Conservation (phyloP, 2,113 vertebrate genomes). For the Brienomyrus longianalis region DNA sequence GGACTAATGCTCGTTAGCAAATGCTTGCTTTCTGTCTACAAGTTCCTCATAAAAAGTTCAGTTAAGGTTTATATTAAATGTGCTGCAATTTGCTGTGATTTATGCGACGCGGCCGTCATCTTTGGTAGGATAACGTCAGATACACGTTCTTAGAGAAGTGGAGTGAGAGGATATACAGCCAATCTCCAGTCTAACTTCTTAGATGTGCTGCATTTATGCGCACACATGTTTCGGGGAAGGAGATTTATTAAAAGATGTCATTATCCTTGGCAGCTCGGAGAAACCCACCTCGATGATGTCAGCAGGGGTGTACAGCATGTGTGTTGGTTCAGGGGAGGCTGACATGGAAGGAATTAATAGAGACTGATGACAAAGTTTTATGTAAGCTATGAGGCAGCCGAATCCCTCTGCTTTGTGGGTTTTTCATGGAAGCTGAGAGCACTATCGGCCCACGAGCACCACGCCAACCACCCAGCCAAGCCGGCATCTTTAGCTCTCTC, state of each 20-base stretch:
- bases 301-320: background rate
- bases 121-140: background rate
- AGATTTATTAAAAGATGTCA: background rate
- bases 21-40: background rate
- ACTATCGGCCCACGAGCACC: background rate
- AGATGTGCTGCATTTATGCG: background rate
- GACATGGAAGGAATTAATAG: background rate
- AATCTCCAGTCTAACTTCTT: background rate
- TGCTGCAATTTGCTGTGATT: background rate
- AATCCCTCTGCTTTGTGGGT: constrained; percentile 3
- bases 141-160: background rate
- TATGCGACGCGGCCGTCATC: background rate
- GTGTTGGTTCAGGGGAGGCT: background rate
- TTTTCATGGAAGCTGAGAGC: background rate
- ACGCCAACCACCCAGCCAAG: background rate
- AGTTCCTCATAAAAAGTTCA: background rate
- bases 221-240: background rate
- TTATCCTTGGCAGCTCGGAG: background rate
- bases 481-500: background rate
- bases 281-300: background rate
- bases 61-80: background rate
- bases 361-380: constrained; percentile 12
- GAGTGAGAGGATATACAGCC: background rate
- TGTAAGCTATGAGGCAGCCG: constrained; percentile 19
- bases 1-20: background rate